Conservation (phyloP, 2,888 invertebrate species). For the Halocaridina rubra region DNA sequence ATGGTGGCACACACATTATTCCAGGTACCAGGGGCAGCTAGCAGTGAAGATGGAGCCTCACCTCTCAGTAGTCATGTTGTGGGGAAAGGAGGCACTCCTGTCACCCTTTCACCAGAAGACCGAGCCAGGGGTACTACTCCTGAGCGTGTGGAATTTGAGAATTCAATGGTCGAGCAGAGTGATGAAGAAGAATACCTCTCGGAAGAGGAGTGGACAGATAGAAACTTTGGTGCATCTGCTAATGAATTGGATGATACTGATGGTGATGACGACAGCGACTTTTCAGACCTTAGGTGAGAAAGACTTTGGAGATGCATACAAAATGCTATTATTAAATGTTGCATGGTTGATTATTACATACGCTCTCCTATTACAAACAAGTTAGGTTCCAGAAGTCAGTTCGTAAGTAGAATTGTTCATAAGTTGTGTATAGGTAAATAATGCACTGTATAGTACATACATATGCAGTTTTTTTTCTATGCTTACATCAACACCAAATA, state of each 20-base stretch:
- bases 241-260: slow-evolving; percentile 69
- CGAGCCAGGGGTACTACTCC: slow-evolving; percentile 72
- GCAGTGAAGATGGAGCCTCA: slow-evolving; percentile 19
- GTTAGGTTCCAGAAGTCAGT: too few relatives aligned
- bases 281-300: slow-evolving; percentile 53
- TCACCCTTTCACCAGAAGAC: slow-evolving; percentile 44
- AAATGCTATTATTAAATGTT: too few relatives aligned
- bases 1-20: slow-evolving; percentile 32
- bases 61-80: neutral
- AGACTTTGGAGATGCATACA: too few relatives aligned
- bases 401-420: too few relatives aligned
- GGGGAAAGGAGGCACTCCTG: slow-evolving; percentile 11
- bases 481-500: too few relatives aligned
- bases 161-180: slow-evolving; percentile 67
- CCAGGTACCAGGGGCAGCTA: slow-evolving; percentile 23
- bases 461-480: too few relatives aligned
- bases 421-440: too few relatives aligned
- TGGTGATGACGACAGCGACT: slow-evolving; percentile 48
- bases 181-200: slow-evolving; percentile 70
- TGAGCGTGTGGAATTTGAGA: slow-evolving; percentile 84
- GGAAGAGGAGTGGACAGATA: slow-evolving; percentile 95
- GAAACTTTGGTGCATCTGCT: slow-evolving; percentile 79
- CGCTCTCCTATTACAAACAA: too few relatives aligned
- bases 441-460: too few relatives aligned
- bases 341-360: too few relatives aligned